These are phyloP conservation scores for Hydractinia symbiolongicarpus DNA, from an alignment of 30 jellyfish, hydroid and myxozoan species.

Conservation along the genomic window DNA sequence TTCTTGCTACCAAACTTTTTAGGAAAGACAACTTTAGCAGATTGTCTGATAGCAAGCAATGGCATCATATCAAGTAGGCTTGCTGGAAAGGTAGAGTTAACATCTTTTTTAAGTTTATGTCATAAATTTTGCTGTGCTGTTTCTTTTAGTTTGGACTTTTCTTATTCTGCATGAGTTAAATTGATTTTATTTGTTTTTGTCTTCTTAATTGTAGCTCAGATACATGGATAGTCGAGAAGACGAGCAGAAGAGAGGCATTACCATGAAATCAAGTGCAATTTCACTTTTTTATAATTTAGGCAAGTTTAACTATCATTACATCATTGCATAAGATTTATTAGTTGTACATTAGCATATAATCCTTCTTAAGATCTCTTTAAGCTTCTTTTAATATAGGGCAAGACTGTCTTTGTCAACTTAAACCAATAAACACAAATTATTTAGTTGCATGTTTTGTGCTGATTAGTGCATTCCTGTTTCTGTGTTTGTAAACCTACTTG, in stretches of 20 bases:
- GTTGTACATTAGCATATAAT: too few relatives aligned
- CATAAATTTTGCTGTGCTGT: too few relatives aligned
- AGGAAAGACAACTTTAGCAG: constrained; percentile 99
- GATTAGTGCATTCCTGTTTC: too few relatives aligned
- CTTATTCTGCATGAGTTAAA: neutral
- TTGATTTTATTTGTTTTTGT: neutral
- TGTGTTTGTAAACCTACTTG: too few relatives aligned
- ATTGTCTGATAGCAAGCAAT: constrained; percentile 91
- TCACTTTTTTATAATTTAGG: constrained; percentile 70
- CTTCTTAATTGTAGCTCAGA: constrained; percentile 53
- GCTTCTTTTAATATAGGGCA: too few relatives aligned
- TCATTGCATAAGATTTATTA: neutral
- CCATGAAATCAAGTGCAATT: constrained; percentile 98
- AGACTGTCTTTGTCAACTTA: too few relatives aligned
- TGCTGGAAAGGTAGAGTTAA: constrained; percentile 88
- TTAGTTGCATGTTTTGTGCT: too few relatives aligned
- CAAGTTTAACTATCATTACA: too few relatives aligned
- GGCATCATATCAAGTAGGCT: constrained; percentile 88
- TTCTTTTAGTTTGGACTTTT: neutral
- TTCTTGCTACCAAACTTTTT: neutral
- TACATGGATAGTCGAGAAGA: constrained; percentile 99
- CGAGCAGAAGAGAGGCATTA: constrained; percentile 96
- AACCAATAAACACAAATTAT: too few relatives aligned
- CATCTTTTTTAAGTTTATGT: neutral
- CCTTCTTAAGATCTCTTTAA: neutral